Base-by-base conservation (phyloP, 2,797 vertebrate species). In the Dromococcyx pavoninus region DNA sequence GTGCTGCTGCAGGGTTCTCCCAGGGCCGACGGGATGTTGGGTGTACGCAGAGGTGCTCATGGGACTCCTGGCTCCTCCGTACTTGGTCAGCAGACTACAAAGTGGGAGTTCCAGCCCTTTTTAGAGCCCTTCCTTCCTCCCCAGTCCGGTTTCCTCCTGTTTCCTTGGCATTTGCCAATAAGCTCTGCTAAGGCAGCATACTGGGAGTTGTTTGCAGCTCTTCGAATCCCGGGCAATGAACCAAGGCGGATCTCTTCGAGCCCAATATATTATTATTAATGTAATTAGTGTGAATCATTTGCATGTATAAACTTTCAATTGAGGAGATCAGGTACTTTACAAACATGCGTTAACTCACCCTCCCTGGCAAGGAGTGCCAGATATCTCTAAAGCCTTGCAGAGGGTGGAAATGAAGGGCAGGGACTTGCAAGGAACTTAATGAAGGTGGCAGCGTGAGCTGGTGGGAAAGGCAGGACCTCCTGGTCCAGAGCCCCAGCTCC, bases 281-380 rank as follows among this genome's bases (percentile, higher is more conserved):
- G 86, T 88, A 92, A 96, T 96, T 96, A 95, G 91, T 28, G 64
- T 30, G 80, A 93, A 76, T 91, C 88, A 74, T 96, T 96, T 94
- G 91, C 83, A 87, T 87, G 89, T 93, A 84, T 79, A 96, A 94
- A 96, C 88, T 96, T 94, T 46, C 82, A 60, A 9, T 88, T 46
- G 89, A 85, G 88, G 91, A 70, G 79, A 88, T 79, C 83, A 17
- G 92, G 76, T 90, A 56, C 95, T 95, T 97, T 64, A 61, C 87
- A 95, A 96, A 94, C 94, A 86, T 0, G 15, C 30, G 9, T 86
- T 86, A 86, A 86, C 76, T 75, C 30, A 1, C 57, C n/a, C 53
- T 94, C n/a, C 66, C 44, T 15, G 54, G 35, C 44, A 43, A 30
- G 67, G 62, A 90, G 5, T 75, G 73, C 87, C 88, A 88, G 32